Base-by-base conservation (phyloP, 64 coral and sea anemone genomes). In the Platygyra sinensis region DNA sequence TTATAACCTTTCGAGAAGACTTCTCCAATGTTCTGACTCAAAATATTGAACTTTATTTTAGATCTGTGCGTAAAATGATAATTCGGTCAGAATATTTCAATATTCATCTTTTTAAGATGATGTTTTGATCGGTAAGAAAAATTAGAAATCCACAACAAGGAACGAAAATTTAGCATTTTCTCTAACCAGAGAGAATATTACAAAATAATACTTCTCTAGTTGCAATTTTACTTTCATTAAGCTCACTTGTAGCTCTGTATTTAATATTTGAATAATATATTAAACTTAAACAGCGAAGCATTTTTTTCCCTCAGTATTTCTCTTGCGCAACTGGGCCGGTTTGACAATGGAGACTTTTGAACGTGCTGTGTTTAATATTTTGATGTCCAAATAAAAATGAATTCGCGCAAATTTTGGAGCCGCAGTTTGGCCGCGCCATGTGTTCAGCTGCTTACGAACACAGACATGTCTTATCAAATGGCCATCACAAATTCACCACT, bases 381-480 rank as follows among this genome's bases (percentile, higher is more conserved):
- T 29, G 65, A 11, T 69, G n/a, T 69, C 65, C 65, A 85, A 80
- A 85, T 71, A 67, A 85, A 17, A 42, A 18, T 67, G 22, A 24
- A 71, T 85, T 85, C 81, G 81, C 42, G 36, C 32, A 85, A 85
- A 85, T 71, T 28, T 85, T 33, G 36, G 16, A 71, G 36, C 0
- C 36, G n/a, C 38, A 71, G 62, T 67, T 50, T 85, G 8, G 54
- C 42, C 42, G 19, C 71, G 7, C 11, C 19, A 51, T 85, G 63
- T 85, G 24, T 49, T 72, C 81, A 85, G 81, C 81, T 85, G 81
- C 63, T 38, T 25, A 22, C 11, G 17, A 27, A 85, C 49, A 85
- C 36, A 85, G 81, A 85, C 62, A 71, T 67, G 62, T 13, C 81
- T 67, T 85, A 85, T 85, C 81, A 85, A 51, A 85, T 85, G 81